phyloP scores from a whole-genome alignment of 2,888 invertebrate genomes.

The Sarcophaga carnaria region DNA sequence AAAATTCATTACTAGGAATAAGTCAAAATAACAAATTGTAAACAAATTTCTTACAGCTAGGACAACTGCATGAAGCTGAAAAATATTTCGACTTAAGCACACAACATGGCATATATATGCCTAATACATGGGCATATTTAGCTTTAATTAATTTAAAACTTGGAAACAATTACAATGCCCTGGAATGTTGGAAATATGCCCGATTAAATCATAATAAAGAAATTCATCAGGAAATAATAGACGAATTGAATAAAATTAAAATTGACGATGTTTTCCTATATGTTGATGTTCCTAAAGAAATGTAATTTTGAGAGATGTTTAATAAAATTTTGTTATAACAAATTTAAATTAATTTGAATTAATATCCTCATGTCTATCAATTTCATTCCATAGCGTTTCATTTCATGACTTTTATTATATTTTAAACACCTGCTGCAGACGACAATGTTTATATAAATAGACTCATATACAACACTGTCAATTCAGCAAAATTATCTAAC shows the following conservation, averaged over 20 bases:
- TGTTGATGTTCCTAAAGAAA: conserved; percentile 71
- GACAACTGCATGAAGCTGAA: conserved; percentile 69
- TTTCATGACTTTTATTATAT: neutral
- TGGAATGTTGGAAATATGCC: conserved; percentile 78
- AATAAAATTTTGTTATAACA: neutral
- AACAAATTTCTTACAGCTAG: conserved; percentile 42
- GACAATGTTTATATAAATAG: neutral
- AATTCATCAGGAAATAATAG: conserved; percentile 72
- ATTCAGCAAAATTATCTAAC: conserved; percentile 67
- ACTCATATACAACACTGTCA: conserved; percentile 16
- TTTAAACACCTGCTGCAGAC: neutral
- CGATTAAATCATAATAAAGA: conserved; percentile 70
- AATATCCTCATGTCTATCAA: no score
- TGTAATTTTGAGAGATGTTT: neutral
- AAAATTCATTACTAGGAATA: no score
- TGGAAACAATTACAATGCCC: conserved; percentile 73
- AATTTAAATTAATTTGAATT: neutral
- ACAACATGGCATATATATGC: conserved; percentile 70
- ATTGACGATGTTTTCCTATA: conserved; percentile 72
- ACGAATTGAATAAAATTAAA: conserved; percentile 73
- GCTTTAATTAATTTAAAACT: conserved; percentile 75
- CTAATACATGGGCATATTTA: conserved; percentile 76
- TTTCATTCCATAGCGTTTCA: no score
- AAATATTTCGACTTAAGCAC: conserved; percentile 73
- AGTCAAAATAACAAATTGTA: no score